Evolutionary conservation across 1,140 invertebrate species (phyloP), one percentile per base, ranked within the genome.

Genomic region (Aphelenchoides fujianensis): DNA sequence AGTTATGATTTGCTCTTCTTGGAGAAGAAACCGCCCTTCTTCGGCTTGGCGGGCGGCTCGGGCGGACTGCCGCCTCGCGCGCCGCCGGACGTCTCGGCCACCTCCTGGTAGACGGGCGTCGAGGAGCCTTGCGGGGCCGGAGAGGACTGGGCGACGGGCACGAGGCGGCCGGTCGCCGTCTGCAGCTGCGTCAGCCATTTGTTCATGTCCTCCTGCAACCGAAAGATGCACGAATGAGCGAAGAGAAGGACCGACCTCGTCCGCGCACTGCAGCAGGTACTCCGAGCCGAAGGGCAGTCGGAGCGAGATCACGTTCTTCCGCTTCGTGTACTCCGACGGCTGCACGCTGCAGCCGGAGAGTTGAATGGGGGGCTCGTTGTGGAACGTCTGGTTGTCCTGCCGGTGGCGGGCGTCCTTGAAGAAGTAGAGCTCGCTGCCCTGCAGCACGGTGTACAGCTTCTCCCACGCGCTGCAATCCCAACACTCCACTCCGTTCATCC

Each of bases 261-360:
- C 93, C 86, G 93, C 92, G 75, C 93, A 93, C 89, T 98, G 95
- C 89, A 97, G 93, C 85, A 98, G 89, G 88, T 93, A 98, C 88
- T 97, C 94, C 63, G 91, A 93, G 77, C 95, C 96, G 85, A 89
- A 91, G 75, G 90, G 88, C 85, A 95, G 88, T 85, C 92, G 94
- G 80, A 36, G 85, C 82, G 80, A 78, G 88, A 98, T 94, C 76
- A 98, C 95, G 86, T 97, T 90, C 88, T 95, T 96, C 89, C 94
- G 95, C 89, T 98, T 98, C 73, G 92, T 94, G 86, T 99, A 98
- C 88, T 98, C 95, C 76, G 89, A 94, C 70, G 95, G 89, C 74
- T 91, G 90, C 70, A 92, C 91, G 52, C 88, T 88, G 64, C 92
- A 92, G 57, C 91, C 92, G 82, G 89, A 88, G 66, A 98, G 87